Evolutionary conservation across 1,140 invertebrate species (phyloP), one percentile per base, ranked within the genome.

Genomic region (Cydia splendana): DNA sequence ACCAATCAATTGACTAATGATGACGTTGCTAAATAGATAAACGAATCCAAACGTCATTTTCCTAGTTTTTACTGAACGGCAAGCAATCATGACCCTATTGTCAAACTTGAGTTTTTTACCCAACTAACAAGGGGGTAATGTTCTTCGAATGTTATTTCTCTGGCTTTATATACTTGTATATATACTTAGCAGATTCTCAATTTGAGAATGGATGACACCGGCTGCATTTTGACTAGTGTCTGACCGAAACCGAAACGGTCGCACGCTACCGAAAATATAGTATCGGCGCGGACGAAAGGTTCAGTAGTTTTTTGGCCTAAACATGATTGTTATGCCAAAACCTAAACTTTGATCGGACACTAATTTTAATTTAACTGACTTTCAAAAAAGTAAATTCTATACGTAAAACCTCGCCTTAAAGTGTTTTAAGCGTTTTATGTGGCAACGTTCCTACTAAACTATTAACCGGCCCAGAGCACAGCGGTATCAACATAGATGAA

Each of bases 401-500:
- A 6, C 5, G 51, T 18, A 53, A n/a, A 53, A 53, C 13, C 6
- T 6, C 51, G 51, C 15, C 5, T 53, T 18, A 13, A 48, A 53
- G 51, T 18, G n/a, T 53, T 53, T 18, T n/a, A 6, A 53, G 15
- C 51, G 51, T 2, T 53, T 53, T n/a, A 53, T n/a, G 15, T 18
- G 15, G 15, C 15, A 18, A n/a, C 15, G 1, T 5, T 12, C 2
- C 42, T 4, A 18, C n/a, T 18, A 18, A 24, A 24, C 57, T n/a
- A 24, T 62, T 24, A 62, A 10, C 20, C 18, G 57, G 20, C 57
- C 20, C 57, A 62, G 51, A 7, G 51, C 51, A 12, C 18, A 62
- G 57, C 20, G 57, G 18, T 62, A 62, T 62, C 57, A 62, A 62
- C 57, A 12, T 62, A 62, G 57, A 62, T 62, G 20, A 62, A 62